phyloP scores from a whole-genome alignment of 2,113 vertebrate genomes.

The Chinchilla lanigera region DNA sequence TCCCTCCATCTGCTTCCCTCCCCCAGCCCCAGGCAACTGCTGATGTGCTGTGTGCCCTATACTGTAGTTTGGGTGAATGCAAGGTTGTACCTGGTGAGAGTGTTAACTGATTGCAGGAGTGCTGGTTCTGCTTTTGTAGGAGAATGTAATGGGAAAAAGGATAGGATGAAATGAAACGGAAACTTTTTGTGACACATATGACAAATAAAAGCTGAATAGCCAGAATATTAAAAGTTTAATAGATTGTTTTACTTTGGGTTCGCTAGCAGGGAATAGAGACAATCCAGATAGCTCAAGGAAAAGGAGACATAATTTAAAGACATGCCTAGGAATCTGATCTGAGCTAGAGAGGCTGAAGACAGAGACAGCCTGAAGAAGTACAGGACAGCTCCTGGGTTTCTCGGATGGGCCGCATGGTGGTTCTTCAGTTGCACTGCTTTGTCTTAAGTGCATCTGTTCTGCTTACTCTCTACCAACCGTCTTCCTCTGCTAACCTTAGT shows the following conservation, averaged over 20 bases:
- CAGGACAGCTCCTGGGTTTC: not conserved
- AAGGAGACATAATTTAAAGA: not conserved
- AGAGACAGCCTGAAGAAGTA: not conserved
- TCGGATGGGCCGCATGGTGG: not conserved
- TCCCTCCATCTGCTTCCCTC: not conserved
- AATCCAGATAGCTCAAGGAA: not conserved
- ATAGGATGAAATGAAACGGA: slow-evolving; percentile 28
- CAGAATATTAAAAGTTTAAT: not conserved
- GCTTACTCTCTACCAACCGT: not conserved
- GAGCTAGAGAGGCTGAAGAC: not conserved
- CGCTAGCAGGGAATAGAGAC: not conserved
- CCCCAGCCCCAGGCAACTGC: not conserved
- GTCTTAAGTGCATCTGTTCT: not conserved
- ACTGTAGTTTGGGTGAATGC: not conserved
- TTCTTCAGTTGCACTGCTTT: not conserved
- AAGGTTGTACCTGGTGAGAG: not conserved
- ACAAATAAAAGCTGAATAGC: slow-evolving; percentile 14
- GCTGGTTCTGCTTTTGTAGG: not conserved
- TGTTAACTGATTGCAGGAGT: not conserved
- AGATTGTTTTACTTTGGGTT: slow-evolving; percentile 6
- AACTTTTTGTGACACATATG: slow-evolving; percentile 6
- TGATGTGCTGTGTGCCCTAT: not conserved
- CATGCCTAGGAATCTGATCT: not conserved
- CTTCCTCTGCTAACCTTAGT: not conserved
- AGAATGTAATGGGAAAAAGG: not conserved